Evolutionary conservation across 1,140 invertebrate genomes (phyloP), one percentile per base, ranked within the genome.

Genomic region (Hyposmocoma kahamanoa): DNA sequence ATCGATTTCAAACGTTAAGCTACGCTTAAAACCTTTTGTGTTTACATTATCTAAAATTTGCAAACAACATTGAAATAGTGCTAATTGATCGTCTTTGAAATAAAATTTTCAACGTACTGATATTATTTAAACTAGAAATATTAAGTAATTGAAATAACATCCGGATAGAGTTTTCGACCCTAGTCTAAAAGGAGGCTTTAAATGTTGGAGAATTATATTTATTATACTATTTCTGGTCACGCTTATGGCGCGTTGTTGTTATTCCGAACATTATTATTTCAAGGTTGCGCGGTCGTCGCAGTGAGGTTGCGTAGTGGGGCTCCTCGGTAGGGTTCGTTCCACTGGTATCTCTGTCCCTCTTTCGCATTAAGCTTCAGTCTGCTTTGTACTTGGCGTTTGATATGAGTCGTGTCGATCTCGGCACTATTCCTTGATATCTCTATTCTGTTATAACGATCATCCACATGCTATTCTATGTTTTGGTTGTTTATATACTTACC

Each of bases 211-310:
- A 72, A 69, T 65, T 75, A 68, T 76, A 28, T 48, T 70, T 69
- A 59, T 72, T 69, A 72, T 72, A 75, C 67, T 81, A 74, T 75
- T 77, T 82, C 73, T 79, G 75, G 77, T 82, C 74, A 81, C 69
- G 79, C 73, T 82, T 76, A 72, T 74, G 70, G 73, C 74, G 68
- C 77, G 75, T 80, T 84, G 67, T 70, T 71, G 79, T 80, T 84
- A 83, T 84, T 83, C 81, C 67, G 77, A 78, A 78, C 81, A 85
- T 84, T 84, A 83, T 84, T 81, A 83, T 84, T 84, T 84, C 81
- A 84, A 84, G 81, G 81, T 84, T 84, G 81, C 71, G 67, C 72
- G 72, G 75, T 71, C 77, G 81, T 78, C 78, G 77, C 81, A 72
- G 70, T 79, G 72, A 82, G 72, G 76, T 82, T 82, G 78, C 75